phyloP scores from a whole-genome alignment of 2,113 vertebrate species.

The Shinisaurus crocodilurus region DNA sequence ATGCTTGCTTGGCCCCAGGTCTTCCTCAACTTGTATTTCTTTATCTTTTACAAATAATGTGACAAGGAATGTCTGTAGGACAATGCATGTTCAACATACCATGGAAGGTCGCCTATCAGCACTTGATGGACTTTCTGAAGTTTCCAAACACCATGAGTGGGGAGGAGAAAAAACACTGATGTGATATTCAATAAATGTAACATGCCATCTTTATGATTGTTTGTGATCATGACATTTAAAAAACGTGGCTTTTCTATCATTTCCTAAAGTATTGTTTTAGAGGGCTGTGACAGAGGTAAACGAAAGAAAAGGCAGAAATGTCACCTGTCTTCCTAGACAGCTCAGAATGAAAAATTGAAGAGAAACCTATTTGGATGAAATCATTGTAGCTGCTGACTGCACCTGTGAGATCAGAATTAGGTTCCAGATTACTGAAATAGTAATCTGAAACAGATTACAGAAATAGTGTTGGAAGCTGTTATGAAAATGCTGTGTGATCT shows the following conservation, averaged over 20 bases:
- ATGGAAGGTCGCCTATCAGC: conserved; percentile 1
- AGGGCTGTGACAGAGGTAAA: conserved; percentile 69
- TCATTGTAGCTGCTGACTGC: conserved; percentile 13
- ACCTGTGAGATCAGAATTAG: conserved; percentile 52
- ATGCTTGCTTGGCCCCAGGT: not conserved
- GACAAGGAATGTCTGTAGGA: conserved; percentile 9
- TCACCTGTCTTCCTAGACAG: conserved; percentile 56
- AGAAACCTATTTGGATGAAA: conserved; percentile 41
- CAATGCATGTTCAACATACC: not conserved
- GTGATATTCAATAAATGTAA: conserved; percentile 70
- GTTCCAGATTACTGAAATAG: conserved; percentile 53
- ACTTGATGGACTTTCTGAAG: conserved; percentile 2
- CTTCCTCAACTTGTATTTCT: not conserved
- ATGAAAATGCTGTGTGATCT: conserved; percentile 30
- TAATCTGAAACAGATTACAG: not conserved
- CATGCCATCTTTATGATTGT: conserved; percentile 68
- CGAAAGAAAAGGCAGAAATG: conserved; percentile 61
- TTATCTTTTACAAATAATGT: conserved; percentile 11
- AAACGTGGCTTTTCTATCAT: conserved; percentile 74
- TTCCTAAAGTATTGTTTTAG: conserved; percentile 74
- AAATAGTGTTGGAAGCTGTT: not conserved
- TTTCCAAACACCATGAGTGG: conserved; percentile 36
- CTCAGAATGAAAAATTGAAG: conserved; percentile 68
- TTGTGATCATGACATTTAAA: conserved; percentile 77
- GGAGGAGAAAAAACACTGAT: conserved; percentile 55